phyloP scores from a whole-genome alignment of 1,140 invertebrate species.

The Drosophila mojavensis region DNA sequence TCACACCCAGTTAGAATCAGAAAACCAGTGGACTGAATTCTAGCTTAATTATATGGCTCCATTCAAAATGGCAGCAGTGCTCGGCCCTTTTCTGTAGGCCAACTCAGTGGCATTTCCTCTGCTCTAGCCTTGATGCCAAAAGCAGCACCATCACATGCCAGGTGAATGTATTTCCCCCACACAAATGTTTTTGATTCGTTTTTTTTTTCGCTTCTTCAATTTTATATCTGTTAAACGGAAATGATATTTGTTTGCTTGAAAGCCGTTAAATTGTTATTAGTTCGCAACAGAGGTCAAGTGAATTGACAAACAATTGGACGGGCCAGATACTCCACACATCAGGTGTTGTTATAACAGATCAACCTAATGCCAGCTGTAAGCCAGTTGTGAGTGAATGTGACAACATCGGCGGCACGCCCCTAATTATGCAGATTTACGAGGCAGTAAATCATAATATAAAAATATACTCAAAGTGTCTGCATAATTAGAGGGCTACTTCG shows the following conservation, averaged over 20 bases:
- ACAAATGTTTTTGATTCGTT: slow-evolving; percentile 17
- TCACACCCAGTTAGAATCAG: slow-evolving; percentile 56
- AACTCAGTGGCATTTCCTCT: slow-evolving; percentile 22
- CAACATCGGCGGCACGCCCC: slow-evolving; percentile 21
- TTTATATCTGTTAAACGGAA: slow-evolving; percentile 55
- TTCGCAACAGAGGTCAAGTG: slow-evolving; percentile 69
- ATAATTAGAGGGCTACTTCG: slow-evolving; percentile 49
- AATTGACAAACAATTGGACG: slow-evolving; percentile 53
- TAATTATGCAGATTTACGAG: slow-evolving; percentile 33
- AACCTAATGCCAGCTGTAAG: not conserved
- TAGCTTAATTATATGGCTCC: slow-evolving; percentile 39
- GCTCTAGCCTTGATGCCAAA: slow-evolving; percentile 57
- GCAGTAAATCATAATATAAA: slow-evolving; percentile 6
- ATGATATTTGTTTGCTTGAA: slow-evolving; percentile 69
- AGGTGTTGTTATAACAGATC: slow-evolving; percentile 31
- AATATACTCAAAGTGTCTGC: slow-evolving; percentile 20
- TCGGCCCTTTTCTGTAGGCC: not conserved
- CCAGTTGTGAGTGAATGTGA: slow-evolving; percentile 14
- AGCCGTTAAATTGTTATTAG: slow-evolving; percentile 74
- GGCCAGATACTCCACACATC: slow-evolving; percentile 57
- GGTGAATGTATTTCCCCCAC: slow-evolving; percentile 79
- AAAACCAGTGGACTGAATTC: slow-evolving; percentile 24
- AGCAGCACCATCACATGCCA: slow-evolving; percentile 55
- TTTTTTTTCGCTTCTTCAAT: too few relatives aligned
- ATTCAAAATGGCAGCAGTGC: slow-evolving; percentile 16